phyloP scores from a whole-genome alignment of 2,113 vertebrate genomes.

The Tenrec ecaudatus region DNA sequence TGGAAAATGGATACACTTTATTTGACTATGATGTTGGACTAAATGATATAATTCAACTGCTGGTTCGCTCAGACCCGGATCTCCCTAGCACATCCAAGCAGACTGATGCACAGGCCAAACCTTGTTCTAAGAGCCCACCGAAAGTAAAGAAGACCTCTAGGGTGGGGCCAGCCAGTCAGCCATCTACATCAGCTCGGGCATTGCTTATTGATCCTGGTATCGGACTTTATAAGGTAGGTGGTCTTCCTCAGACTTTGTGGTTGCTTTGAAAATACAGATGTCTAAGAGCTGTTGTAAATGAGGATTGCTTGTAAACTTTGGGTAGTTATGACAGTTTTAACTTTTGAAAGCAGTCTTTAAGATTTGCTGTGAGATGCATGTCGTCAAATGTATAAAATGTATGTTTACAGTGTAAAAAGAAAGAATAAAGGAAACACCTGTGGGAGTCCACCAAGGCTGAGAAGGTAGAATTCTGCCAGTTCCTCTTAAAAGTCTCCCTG shows the following conservation, averaged over 20 bases:
- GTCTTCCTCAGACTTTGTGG: slow-evolving; percentile 46
- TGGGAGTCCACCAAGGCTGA: slow-evolving; percentile 43
- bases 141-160: slow-evolving; percentile 91
- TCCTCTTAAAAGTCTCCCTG: slow-evolving; percentile 21
- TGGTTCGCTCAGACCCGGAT: slow-evolving; percentile 95
- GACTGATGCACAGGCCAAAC: slow-evolving; percentile 87
- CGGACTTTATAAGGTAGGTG: slow-evolving; percentile 95
- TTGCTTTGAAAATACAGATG: slow-evolving; percentile 54
- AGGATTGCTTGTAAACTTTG: slow-evolving; percentile 46
- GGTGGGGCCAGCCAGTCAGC: slow-evolving; percentile 87
- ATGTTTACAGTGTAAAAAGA: background rate
- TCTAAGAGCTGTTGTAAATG: slow-evolving; percentile 32
- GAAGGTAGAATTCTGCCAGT: slow-evolving; percentile 27
- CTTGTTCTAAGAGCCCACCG: slow-evolving; percentile 83
- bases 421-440: slow-evolving; percentile 33
- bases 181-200: slow-evolving; percentile 92
- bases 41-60: slow-evolving; percentile 98
- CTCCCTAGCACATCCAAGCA: slow-evolving; percentile 88
- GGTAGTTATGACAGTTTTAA: slow-evolving; percentile 8
- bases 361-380: background rate
- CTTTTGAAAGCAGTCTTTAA: slow-evolving; percentile 53
- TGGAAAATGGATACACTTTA: slow-evolving; percentile 99
- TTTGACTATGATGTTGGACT: slow-evolving; percentile 99
- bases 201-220: slow-evolving; percentile 94
- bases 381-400: background rate